Evolutionary conservation across 1,140 invertebrate genomes (phyloP).

Genomic region (Macrostomum lignano): DNA sequence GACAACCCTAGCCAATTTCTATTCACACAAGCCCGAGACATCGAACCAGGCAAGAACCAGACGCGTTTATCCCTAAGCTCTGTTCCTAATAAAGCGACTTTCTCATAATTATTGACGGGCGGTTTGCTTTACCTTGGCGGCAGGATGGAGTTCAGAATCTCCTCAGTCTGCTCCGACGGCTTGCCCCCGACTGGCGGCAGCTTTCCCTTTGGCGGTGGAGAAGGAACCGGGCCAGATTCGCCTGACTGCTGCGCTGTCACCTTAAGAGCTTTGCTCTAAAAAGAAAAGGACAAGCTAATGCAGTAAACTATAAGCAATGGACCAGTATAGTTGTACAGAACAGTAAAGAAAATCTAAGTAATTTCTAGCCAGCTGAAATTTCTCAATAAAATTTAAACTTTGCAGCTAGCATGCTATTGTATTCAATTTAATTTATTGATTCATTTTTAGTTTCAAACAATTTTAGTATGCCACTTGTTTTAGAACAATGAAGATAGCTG

Average conservation of each 20-base stretch:
- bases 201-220: constrained; percentile 21
- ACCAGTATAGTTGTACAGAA: background rate
- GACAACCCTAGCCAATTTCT: too few relatives aligned
- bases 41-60: too few relatives aligned
- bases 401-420: too few relatives aligned
- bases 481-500: too few relatives aligned
- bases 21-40: too few relatives aligned
- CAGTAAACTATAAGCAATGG: background rate
- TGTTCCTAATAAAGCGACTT: too few relatives aligned
- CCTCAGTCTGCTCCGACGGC: constrained; percentile 31
- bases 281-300: too few relatives aligned
- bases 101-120: too few relatives aligned
- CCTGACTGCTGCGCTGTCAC: constrained; percentile 11
- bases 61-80: too few relatives aligned
- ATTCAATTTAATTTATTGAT: too few relatives aligned
- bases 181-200: constrained; percentile 18
- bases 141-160: constrained; percentile 74
- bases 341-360: background rate
- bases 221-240: constrained; percentile 17
- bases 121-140: constrained; percentile 38
- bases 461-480: too few relatives aligned
- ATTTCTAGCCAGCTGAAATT: background rate
- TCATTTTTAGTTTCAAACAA: too few relatives aligned
- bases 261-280: constrained; percentile 5
- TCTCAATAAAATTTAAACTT: constrained; percentile 1